These are phyloP conservation scores for Antigone vipio DNA, from an alignment of 2,113 vertebrate species.

Conservation along the genomic window DNA sequence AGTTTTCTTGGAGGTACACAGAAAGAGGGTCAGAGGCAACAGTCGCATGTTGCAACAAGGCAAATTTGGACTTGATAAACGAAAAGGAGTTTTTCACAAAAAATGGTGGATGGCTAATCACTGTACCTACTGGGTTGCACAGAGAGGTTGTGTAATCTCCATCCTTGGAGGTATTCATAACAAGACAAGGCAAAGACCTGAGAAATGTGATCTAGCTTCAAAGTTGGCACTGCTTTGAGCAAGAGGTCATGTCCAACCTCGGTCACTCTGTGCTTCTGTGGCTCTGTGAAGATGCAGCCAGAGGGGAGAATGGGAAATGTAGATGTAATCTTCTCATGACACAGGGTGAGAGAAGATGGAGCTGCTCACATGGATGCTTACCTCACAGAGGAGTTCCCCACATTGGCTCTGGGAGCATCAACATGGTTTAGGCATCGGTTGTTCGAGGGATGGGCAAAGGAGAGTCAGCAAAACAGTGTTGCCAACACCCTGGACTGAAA, in stretches of 20 bases:
- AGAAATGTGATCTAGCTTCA: background rate
- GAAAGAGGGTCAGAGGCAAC: background rate
- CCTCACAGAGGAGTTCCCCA: accelerated
- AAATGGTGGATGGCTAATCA: background rate
- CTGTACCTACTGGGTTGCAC: background rate
- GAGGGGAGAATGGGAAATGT: background rate
- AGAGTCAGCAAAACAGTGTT: background rate
- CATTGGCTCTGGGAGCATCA: background rate
- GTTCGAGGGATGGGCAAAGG: background rate
- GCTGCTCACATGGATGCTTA: accelerated
- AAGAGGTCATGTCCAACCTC: background rate
- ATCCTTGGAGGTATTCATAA: background rate
- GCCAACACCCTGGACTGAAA: background rate
- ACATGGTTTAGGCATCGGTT: background rate
- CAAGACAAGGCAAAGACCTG: background rate
- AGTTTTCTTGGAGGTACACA: background rate
- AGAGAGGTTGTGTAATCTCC: background rate
- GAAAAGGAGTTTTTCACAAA: background rate
- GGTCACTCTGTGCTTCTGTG: background rate
- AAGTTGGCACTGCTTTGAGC: background rate
- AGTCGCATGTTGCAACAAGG: background rate
- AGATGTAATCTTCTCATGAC: background rate
- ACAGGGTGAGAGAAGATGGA: background rate
- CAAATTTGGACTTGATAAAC: background rate
- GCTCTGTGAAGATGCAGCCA: background rate